Evolutionary conservation across 1,140 invertebrate species (phyloP), one percentile per base, ranked within the genome.

Genomic region (Drosophila arizonae): DNA sequence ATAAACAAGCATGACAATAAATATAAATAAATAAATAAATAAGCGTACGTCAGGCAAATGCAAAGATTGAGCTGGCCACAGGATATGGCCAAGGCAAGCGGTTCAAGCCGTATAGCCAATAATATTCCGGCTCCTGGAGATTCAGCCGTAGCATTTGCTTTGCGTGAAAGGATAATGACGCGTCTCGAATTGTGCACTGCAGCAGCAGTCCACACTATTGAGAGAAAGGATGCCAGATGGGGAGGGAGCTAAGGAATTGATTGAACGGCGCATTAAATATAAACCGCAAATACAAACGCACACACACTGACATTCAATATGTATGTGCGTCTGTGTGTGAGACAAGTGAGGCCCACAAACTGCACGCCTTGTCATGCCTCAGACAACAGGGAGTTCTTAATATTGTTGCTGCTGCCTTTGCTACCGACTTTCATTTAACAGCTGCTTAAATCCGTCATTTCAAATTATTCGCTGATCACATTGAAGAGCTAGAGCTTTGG

Each of bases 1-100:
- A 87, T 87, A 87, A 87, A 87, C 82, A 87, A 79, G 72, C 79
- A 87, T 87, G 82, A 87, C 82, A 87, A 82, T 82, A 87, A 82
- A 81, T 81, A 81, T 81, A 81, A 81, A 86, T 82, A 82, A 77
- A 77, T 81, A 81, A 78, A 84, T 85, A 68, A 72, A 58, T 30
- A 66, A 33, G n/a, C 51, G 58, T 69, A 62, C 51, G 62, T 50
- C 65, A 75, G 56, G 62, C 69, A 66, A 76, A 74, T 68, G 73
- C 67, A 43, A 65, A 68, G 54, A 52, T 52, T 60, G 69, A 52
- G 52, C 45, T 54, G n/a, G 45, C 17, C 45, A 67, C 13, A 43
- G 69, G 13, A 46, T 46, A 41, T 39, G 21, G 33, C 17, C 43
- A 46, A 13, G 21, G 15, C 10, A 15, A 15, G 17, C 8, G 4